Conservation (phyloP, 2,888 invertebrate genomes). For the Tenthredo scrophulariae region DNA sequence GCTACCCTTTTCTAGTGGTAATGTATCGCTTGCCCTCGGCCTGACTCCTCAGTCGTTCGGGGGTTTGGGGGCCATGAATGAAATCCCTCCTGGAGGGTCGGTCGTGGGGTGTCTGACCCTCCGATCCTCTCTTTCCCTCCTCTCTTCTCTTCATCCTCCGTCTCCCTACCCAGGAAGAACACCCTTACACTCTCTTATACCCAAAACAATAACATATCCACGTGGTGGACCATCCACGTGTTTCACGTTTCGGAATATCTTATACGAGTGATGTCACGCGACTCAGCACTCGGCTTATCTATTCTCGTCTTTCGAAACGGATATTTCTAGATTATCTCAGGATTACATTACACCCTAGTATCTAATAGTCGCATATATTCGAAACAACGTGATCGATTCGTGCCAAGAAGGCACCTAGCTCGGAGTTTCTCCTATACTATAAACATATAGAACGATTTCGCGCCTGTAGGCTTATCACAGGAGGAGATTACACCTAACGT, state of each 20-base stretch:
- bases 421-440: background rate
- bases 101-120: slow-evolving; percentile 75
- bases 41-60: slow-evolving; percentile 61
- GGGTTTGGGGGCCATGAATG: slow-evolving; percentile 73
- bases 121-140: slow-evolving; percentile 60
- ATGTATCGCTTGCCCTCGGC: slow-evolving; percentile 72
- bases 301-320: background rate
- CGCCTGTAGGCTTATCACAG: background rate
- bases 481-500: slow-evolving; percentile 16
- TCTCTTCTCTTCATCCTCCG: slow-evolving; percentile 54
- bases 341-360: background rate
- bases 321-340: slow-evolving; percentile 21
- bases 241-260: slow-evolving; percentile 30
- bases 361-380: background rate
- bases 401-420: background rate
- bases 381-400: slow-evolving; percentile 25
- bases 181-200: slow-evolving; percentile 62
- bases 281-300: background rate
- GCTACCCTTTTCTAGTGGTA: slow-evolving; percentile 72
- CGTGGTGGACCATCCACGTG: slow-evolving; percentile 72
- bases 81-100: slow-evolving; percentile 77
- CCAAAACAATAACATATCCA: slow-evolving; percentile 76
- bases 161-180: slow-evolving; percentile 66
- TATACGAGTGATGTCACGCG: slow-evolving; percentile 31
- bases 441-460: background rate